Conservation (phyloP, 1,140 invertebrate species). For the Teleopsis dalmanni region DNA sequence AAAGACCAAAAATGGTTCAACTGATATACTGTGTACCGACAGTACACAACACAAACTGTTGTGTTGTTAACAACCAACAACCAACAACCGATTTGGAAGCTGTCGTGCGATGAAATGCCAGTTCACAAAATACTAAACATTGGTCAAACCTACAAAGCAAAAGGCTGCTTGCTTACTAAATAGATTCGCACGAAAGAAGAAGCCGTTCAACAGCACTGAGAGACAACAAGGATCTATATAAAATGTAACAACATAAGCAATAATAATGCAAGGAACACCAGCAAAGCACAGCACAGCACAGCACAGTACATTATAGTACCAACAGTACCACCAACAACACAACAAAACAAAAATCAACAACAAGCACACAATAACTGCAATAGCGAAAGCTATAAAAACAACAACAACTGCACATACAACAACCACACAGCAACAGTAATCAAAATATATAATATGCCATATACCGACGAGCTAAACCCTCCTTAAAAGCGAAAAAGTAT, state of each 20-base stretch:
- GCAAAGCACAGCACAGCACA: no score
- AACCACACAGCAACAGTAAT: constrained; percentile 19
- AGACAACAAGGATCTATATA: background rate
- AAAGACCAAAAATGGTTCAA: constrained; percentile 1
- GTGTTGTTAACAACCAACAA: background rate
- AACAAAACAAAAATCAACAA: constrained; percentile 13
- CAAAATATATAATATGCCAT: constrained; percentile 9
- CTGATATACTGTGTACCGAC: background rate
- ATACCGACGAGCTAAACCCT: no score
- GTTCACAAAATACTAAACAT: background rate
- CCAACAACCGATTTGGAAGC: constrained; percentile 18
- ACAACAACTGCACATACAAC: constrained; percentile 10
- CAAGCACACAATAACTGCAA: background rate
- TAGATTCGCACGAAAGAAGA: background rate
- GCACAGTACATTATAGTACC: no score
- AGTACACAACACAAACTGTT: background rate
- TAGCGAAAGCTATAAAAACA: background rate
- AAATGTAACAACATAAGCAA: no score
- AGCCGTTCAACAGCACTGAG: constrained; percentile 3
- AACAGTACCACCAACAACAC: constrained; percentile 23
- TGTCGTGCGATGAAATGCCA: constrained; percentile 21
- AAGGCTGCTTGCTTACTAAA: background rate
- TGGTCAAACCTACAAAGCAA: constrained; percentile 22
- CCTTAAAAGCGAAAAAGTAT: no score
- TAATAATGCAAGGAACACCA: no score